A percentile compares a stretch with the other conserved stretches of the same genome.
phyloP scores from a whole-genome alignment of 1,140 invertebrate genomes.

The Zaprionus africanus region DNA sequence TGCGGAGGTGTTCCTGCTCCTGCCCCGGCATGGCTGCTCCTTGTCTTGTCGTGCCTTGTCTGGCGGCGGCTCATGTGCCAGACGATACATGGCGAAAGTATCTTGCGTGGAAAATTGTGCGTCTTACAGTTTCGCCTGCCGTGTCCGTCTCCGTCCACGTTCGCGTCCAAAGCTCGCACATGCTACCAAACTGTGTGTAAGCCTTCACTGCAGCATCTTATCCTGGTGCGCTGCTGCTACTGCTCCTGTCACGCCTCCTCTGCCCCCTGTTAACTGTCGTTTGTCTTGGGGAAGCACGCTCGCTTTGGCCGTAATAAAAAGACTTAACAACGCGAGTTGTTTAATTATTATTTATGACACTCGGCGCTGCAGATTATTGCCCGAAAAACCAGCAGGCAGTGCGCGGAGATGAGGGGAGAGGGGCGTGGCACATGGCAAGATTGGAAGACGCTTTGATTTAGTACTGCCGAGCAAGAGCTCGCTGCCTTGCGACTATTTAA shows the following conservation, averaged over 20 bases:
- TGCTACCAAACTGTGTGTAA: slow-evolving; percentile 72
- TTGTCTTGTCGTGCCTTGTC: slow-evolving; percentile 24
- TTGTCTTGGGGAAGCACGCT: slow-evolving; percentile 60
- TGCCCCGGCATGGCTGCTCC: background rate
- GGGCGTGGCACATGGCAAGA: slow-evolving; percentile 30
- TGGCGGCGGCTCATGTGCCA: slow-evolving; percentile 66
- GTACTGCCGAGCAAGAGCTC: slow-evolving; percentile 7
- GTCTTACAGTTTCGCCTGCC: slow-evolving; percentile 17
- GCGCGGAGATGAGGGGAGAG: background rate
- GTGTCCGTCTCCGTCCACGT: background rate
- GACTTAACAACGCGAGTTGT: slow-evolving; percentile 83
- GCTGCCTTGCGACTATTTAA: slow-evolving; percentile 71
- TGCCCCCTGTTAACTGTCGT: slow-evolving; percentile 61
- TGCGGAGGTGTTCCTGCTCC: slow-evolving; percentile 4
- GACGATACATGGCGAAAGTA: slow-evolving; percentile 58
- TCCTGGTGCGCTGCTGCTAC: slow-evolving; percentile 40
- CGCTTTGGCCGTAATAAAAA: slow-evolving; percentile 73
- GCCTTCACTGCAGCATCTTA: slow-evolving; percentile 74
- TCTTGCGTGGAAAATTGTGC: slow-evolving; percentile 75
- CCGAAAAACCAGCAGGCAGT: slow-evolving; percentile 45
- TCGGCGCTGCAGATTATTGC: slow-evolving; percentile 70
- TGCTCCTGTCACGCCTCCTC: background rate
- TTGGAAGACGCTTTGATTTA: slow-evolving; percentile 70
- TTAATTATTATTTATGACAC: slow-evolving; percentile 84
- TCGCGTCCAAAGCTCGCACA: slow-evolving; percentile 56